Percentiles rank a stretch among this genome's conserved stretches.
Evolutionary conservation across 2,888 invertebrate species (phyloP).

Genomic region (Volucella inanis): DNA sequence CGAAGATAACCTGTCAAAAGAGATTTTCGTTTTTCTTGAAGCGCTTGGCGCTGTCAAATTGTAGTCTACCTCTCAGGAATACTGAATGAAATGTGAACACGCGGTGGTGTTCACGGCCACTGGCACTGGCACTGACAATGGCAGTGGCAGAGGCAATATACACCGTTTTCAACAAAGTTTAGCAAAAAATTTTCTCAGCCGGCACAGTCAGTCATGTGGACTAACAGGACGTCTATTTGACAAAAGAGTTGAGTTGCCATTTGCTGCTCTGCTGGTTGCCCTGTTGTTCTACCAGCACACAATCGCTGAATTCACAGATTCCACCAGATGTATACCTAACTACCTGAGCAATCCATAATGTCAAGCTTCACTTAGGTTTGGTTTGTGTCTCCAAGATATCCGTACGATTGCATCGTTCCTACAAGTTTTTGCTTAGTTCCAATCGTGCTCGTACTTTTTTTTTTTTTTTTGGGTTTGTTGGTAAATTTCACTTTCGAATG

Average conservation of each 20-base stretch:
- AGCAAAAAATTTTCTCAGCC: slow-evolving; percentile 21
- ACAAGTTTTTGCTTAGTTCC: slow-evolving; percentile 7
- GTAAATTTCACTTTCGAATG: slow-evolving; percentile 56
- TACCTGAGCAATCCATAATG: slow-evolving; percentile 36
- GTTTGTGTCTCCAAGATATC: slow-evolving; percentile 18
- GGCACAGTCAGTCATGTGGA: slow-evolving; percentile 27
- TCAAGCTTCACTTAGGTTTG: slow-evolving; percentile 30
- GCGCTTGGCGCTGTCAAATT: slow-evolving; percentile 74
- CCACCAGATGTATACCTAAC: slow-evolving; percentile 39
- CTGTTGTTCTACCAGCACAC: slow-evolving; percentile 36
- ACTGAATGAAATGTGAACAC: slow-evolving; percentile 67
- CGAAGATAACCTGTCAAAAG: slow-evolving; percentile 73
- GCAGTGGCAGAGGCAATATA: background rate
- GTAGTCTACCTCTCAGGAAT: slow-evolving; percentile 69
- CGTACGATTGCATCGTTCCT: slow-evolving; percentile 35
- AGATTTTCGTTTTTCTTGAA: slow-evolving; percentile 73
- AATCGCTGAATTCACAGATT: background rate
- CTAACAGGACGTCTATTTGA: slow-evolving; percentile 59
- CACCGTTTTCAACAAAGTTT: no score
- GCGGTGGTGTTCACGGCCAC: slow-evolving; percentile 9
- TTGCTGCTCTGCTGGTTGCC: background rate
- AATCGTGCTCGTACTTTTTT: slow-evolving; percentile 15
- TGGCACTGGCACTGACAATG: no score
- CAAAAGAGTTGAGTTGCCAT: slow-evolving; percentile 51
- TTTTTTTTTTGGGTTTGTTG: slow-evolving; percentile 2